Evolutionary conservation across 2,113 vertebrate species (phyloP).

Genomic region (Thinocorus orbignyianus): DNA sequence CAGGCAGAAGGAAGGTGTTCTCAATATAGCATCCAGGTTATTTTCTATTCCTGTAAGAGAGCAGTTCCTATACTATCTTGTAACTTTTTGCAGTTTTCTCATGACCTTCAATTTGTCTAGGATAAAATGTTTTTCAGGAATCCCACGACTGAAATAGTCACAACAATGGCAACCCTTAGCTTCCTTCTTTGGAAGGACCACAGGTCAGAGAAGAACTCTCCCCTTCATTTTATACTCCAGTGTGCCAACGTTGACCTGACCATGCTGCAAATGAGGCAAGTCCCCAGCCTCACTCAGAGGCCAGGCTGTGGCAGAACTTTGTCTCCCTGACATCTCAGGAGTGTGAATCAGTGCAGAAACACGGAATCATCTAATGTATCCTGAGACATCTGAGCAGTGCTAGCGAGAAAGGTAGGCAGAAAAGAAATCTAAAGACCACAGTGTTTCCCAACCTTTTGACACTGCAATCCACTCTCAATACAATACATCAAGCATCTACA

Average conservation of each 20-base stretch:
- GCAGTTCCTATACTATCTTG: neutral
- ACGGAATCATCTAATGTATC: neutral
- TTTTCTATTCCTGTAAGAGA: neutral
- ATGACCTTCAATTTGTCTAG: neutral
- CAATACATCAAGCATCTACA: neutral
- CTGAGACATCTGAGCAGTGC: neutral
- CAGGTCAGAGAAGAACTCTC: neutral
- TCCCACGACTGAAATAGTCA: neutral
- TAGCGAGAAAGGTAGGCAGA: neutral
- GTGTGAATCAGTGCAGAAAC: fast-evolving
- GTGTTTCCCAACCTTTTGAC: neutral
- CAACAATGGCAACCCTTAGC: neutral
- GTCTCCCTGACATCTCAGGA: neutral
- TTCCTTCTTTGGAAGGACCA: neutral
- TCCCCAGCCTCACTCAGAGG: neutral
- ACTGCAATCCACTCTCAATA: neutral
- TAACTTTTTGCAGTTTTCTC: neutral
- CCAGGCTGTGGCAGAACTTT: neutral
- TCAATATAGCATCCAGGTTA: neutral
- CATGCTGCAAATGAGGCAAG: fast-evolving
- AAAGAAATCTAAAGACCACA: neutral
- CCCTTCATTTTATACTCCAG: neutral
- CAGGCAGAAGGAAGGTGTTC: neutral
- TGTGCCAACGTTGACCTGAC: neutral
- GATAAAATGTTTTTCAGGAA: neutral